Percentiles rank a stretch among this genome's conserved stretches.
Evolutionary conservation across 2,888 invertebrate species (phyloP).

Genomic region (Cabera pusaria): DNA sequence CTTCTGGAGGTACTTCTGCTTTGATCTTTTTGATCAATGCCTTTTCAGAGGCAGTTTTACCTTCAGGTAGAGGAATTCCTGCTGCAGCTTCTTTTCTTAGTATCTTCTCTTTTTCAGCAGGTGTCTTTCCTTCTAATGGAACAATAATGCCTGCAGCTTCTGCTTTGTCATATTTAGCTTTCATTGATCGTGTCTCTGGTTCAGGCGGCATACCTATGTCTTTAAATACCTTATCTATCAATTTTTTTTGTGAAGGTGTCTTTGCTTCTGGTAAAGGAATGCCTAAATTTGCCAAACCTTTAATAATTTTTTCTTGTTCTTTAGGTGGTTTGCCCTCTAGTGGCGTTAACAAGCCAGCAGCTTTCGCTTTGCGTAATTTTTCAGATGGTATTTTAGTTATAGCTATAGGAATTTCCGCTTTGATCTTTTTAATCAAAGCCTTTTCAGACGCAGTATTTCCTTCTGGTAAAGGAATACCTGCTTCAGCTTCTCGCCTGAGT

Average conservation of each 20-base stretch:
- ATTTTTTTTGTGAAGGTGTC: slow-evolving; percentile 37
- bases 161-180: slow-evolving; percentile 35
- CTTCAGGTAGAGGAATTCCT: slow-evolving; percentile 35
- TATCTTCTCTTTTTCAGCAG: slow-evolving; percentile 31
- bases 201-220: slow-evolving; percentile 41
- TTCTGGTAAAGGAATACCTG: slow-evolving; percentile 32
- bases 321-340: slow-evolving; percentile 36
- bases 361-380: slow-evolving; percentile 31
- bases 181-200: slow-evolving; percentile 28
- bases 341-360: slow-evolving; percentile 32
- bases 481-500: no score
- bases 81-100: slow-evolving; percentile 26
- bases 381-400: slow-evolving; percentile 29
- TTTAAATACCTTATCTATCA: slow-evolving; percentile 32
- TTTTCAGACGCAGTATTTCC: slow-evolving; percentile 34
- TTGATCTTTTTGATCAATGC: slow-evolving; percentile 32
- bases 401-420: slow-evolving; percentile 15
- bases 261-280: slow-evolving; percentile 35
- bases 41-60: slow-evolving; percentile 34
- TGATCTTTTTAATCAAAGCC: slow-evolving; percentile 29
- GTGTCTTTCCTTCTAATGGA: slow-evolving; percentile 38
- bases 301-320: slow-evolving; percentile 37
- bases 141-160: slow-evolving; percentile 34
- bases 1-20: slow-evolving; percentile 19
- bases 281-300: slow-evolving; percentile 25